A percentile compares a stretch with the other conserved stretches of the same genome.
Evolutionary conservation across 2,113 vertebrate species (phyloP).

Genomic region (Mus musculus): GRCm39 chr19:18720501-18721000

Average conservation of each 20-base stretch:
- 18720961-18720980: background rate
- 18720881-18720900: background rate
- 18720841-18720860: background rate
- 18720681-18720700: background rate
- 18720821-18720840: background rate
- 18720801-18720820: background rate
- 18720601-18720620: background rate
- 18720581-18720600: background rate
- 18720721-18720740: background rate
- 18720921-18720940: background rate
- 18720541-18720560: background rate
- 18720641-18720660: background rate
- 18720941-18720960: background rate
- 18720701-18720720: background rate
- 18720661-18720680: background rate
- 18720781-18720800: background rate
- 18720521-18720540: background rate
- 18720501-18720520: background rate
- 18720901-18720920: background rate
- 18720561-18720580: slow-evolving; percentile 12
- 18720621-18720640: background rate
- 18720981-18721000: slow-evolving; percentile 22
- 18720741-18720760: background rate
- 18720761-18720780: background rate
- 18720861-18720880: background rate